These are phyloP conservation scores for Ceratosolen solmsi DNA, from an alignment of 1,140 invertebrate species.

Conservation along the genomic window DNA sequence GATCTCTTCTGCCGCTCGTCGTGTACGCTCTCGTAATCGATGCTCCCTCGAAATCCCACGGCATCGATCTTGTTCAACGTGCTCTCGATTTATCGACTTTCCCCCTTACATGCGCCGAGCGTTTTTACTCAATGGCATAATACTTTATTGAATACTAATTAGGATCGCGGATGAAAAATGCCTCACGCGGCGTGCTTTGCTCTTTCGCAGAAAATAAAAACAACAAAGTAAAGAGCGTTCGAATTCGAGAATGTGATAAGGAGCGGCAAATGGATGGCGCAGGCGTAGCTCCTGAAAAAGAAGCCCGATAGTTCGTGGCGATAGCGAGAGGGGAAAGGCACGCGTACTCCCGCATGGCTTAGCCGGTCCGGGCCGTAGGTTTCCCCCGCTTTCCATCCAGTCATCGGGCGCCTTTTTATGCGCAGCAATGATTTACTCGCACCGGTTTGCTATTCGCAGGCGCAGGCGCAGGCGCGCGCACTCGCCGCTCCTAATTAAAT, in stretches of 20 bases:
- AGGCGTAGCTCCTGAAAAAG: background rate
- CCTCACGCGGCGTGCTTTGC: background rate
- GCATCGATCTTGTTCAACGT: background rate
- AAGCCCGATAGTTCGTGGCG: background rate
- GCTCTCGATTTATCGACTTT: background rate
- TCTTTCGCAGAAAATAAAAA: too few species aligned
- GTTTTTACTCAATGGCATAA: too few species aligned
- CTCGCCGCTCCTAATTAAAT: constrained; percentile 30
- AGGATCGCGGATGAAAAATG: background rate
- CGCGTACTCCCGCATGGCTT: background rate
- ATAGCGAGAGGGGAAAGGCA: background rate
- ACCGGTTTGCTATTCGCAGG: background rate
- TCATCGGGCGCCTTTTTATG: constrained; percentile 15
- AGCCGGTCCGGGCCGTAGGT: too few species aligned
- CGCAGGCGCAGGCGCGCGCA: background rate
- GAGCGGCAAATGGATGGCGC: background rate
- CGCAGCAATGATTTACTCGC: constrained; percentile 11
- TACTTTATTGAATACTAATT: background rate
- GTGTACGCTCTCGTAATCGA: too few species aligned
- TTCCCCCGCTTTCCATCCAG: background rate
- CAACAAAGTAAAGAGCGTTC: background rate
- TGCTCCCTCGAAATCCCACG: background rate
- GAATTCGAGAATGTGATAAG: background rate
- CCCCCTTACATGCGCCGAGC: too few species aligned
- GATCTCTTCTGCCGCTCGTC: background rate